These are phyloP conservation scores for Cerceris rybyensis DNA, from an alignment of 2,888 invertebrate species.

Conservation along the genomic window DNA sequence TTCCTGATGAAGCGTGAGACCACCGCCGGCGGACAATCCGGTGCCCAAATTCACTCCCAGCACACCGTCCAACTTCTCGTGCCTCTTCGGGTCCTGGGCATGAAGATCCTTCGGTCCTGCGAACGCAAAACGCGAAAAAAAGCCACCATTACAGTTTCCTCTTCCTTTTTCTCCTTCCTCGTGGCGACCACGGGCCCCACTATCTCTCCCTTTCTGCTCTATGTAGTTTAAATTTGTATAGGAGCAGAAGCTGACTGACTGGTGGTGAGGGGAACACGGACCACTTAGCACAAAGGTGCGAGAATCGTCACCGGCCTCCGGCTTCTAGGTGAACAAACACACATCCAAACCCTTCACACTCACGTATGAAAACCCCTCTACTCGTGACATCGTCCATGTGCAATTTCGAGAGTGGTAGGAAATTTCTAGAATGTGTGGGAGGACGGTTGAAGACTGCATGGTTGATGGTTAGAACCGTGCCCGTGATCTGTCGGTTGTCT, in stretches of 20 bases:
- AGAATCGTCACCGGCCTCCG: constrained; percentile 82
- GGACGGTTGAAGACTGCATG: constrained; percentile 31
- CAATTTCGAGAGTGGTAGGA: constrained; percentile 24
- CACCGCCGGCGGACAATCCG: constrained; percentile 78
- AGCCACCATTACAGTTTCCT: constrained; percentile 64
- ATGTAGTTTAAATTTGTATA: constrained; percentile 81
- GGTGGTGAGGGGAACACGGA: constrained; percentile 74
- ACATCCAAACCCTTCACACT: constrained; percentile 26
- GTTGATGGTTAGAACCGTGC: constrained; percentile 16
- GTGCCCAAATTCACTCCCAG: constrained; percentile 80
- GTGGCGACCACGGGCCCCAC: constrained; percentile 14
- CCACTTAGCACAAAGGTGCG: constrained; percentile 81
- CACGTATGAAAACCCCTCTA: constrained; percentile 5
- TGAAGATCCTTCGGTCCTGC: constrained; percentile 90
- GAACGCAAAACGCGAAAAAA: constrained; percentile 51
- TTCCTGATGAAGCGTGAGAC: constrained; percentile 80
- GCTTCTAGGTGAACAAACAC: constrained; percentile 78
- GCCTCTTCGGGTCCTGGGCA: constrained; percentile 87
- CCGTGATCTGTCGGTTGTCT: constrained; percentile 47
- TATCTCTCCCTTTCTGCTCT: constrained; percentile 47
- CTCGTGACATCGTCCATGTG: constrained; percentile 9
- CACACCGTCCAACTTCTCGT: constrained; percentile 83
- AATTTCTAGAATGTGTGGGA: constrained; percentile 45
- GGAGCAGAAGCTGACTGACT: constrained; percentile 78
- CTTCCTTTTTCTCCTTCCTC: constrained; percentile 37